Conservation (phyloP, 1,140 invertebrate species). For the Proales similis region DNA sequence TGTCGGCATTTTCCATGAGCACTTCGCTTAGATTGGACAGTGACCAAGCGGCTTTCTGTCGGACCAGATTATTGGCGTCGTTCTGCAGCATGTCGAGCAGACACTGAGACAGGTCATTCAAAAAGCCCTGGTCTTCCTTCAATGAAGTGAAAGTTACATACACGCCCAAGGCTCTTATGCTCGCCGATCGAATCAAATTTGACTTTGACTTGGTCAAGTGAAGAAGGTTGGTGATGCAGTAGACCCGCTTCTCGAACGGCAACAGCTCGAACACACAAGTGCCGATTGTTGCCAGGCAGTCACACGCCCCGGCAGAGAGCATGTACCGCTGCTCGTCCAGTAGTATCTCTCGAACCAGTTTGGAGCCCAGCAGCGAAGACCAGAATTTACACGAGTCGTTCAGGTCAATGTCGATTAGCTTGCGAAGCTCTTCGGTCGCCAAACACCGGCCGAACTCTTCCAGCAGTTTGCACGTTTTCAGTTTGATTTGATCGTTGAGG, state of each 20-base stretch:
- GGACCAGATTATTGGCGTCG: constrained; percentile 19
- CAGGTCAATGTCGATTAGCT: constrained; percentile 30
- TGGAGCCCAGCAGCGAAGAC: constrained; percentile 18
- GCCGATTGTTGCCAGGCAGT: constrained; percentile 29
- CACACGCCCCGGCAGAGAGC: constrained; percentile 20
- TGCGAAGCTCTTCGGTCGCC: constrained; percentile 17
- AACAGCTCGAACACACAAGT: constrained; percentile 23
- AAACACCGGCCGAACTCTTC: constrained; percentile 31
- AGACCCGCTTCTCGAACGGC: constrained; percentile 29
- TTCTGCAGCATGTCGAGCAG: constrained; percentile 9
- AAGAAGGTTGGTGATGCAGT: constrained; percentile 26
- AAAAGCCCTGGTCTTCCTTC: constrained; percentile 36
- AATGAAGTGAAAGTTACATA: constrained; percentile 34
- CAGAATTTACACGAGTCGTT: constrained; percentile 37
- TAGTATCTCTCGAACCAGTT: constrained; percentile 6
- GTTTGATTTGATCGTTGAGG: background rate
- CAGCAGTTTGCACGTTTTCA: constrained; percentile 17
- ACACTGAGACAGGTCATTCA: constrained; percentile 22
- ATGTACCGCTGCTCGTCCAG: constrained; percentile 32
- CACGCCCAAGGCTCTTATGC: constrained; percentile 25
- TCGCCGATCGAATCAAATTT: constrained; percentile 28
- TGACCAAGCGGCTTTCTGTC: constrained; percentile 33
- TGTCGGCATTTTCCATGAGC: constrained; percentile 22
- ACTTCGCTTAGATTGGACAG: constrained; percentile 36
- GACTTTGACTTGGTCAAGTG: constrained; percentile 37